These are phyloP conservation scores for Leucophenga varia DNA, from an alignment of 1,140 invertebrate genomes.

Conservation along the genomic window DNA sequence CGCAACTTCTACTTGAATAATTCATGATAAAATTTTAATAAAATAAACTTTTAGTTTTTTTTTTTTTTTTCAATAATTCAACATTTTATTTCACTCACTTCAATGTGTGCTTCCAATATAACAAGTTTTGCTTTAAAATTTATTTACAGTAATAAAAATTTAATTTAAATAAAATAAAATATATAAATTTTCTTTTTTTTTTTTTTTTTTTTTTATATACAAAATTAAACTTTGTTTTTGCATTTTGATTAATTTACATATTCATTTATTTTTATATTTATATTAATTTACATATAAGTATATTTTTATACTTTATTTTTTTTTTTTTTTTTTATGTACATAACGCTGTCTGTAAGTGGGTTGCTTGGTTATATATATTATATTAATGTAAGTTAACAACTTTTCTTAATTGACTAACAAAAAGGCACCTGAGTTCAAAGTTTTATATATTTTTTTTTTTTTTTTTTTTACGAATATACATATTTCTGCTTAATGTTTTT, in stretches of 20 bases:
- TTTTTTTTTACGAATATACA: no score
- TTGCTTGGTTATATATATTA: no score
- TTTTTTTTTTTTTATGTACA: background rate
- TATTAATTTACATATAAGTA: conserved; percentile 19
- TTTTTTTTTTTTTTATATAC: conserved; percentile 1
- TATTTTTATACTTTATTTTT: background rate
- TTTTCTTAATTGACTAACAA: conserved; percentile 51
- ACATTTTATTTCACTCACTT: conserved; percentile 26
- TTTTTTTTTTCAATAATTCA: conserved; percentile 26
- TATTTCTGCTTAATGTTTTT: no score
- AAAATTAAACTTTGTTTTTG: conserved; percentile 13
- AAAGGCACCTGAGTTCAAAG: conserved; percentile 52
- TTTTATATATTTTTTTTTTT: no score
- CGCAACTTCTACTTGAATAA: no score
- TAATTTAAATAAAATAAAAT: conserved; percentile 1
- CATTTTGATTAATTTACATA: conserved; percentile 13
- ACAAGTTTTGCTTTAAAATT: no score
- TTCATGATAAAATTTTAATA: conserved; percentile 31
- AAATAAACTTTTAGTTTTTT: conserved; percentile 30
- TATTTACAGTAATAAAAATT: conserved; percentile 26
- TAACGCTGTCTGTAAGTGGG: no score
- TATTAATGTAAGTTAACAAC: conserved; percentile 52
- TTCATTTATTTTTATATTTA: conserved; percentile 14
- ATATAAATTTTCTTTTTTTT: conserved; percentile 3
- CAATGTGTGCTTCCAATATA: no score